These are phyloP conservation scores for Pluvianellus socialis DNA, from an alignment of 2,113 vertebrate genomes.

Conservation along the genomic window DNA sequence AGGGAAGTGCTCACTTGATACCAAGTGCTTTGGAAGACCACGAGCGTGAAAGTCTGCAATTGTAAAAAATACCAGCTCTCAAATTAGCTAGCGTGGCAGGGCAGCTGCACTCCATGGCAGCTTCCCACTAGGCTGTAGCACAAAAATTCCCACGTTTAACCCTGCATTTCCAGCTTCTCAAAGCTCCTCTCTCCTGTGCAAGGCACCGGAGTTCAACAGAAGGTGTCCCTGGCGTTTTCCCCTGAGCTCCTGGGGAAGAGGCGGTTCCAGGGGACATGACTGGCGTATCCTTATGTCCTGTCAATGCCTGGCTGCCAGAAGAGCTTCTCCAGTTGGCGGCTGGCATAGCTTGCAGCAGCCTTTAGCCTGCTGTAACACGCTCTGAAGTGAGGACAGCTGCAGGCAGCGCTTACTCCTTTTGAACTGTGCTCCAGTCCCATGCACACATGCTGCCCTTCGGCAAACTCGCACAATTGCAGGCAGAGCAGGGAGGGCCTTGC, in stretches of 20 bases:
- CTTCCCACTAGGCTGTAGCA: fast-evolving
- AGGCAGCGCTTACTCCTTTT: constrained; percentile 13
- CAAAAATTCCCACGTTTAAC: neutral
- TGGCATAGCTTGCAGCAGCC: neutral
- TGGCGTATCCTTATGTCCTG: neutral
- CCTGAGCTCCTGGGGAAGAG: neutral
- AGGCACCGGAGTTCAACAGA: neutral
- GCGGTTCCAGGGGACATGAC: neutral
- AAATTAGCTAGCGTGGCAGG: neutral
- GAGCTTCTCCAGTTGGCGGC: neutral
- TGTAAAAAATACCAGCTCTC: neutral
- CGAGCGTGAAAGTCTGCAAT: neutral
- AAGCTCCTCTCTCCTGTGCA: neutral
- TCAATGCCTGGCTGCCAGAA: neutral
- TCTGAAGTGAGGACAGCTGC: constrained; percentile 25
- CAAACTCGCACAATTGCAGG: neutral
- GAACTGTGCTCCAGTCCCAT: constrained; percentile 1
- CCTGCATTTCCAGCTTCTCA: neutral
- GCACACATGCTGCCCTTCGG: constrained; percentile 12
- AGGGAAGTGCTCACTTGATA: neutral
- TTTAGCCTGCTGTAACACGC: constrained; percentile 37
- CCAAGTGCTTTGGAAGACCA: neutral
- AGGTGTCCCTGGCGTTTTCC: neutral
- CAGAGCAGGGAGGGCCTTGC: neutral
- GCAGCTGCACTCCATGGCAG: neutral